phyloP scores from a whole-genome alignment of 1,140 invertebrate genomes.

The Trypoxylus dichotomus region DNA sequence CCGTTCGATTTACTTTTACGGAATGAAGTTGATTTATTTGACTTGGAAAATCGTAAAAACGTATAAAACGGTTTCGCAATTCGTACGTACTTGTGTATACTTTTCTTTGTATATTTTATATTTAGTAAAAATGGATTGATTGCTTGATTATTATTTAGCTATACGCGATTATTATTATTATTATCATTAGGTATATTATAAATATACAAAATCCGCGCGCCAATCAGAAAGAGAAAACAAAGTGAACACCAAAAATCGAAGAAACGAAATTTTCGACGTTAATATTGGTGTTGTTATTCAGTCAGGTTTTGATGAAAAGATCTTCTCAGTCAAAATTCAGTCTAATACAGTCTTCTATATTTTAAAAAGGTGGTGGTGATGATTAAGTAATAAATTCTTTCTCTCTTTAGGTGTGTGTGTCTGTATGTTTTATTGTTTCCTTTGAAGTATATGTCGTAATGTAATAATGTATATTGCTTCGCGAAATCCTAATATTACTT shows the following conservation, averaged over 20 bases:
- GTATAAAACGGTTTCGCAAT: constrained; percentile 11
- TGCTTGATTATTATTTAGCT: neutral
- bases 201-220: neutral
- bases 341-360: constrained; percentile 32
- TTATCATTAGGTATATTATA: constrained; percentile 12
- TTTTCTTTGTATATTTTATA: neutral
- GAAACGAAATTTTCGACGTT: constrained; percentile 21
- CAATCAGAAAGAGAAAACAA: constrained; percentile 20
- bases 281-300: constrained; percentile 30
- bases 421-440: neutral
- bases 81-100: neutral
- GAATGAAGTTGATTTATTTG: neutral
- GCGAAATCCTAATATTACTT: constrained; percentile 2
- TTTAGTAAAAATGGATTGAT: constrained; percentile 10
- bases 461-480: constrained; percentile 8
- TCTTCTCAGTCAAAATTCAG: constrained; percentile 30
- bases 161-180: neutral
- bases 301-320: constrained; percentile 15
- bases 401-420: neutral
- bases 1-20: neutral
- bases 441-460: neutral
- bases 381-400: neutral
- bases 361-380: constrained; percentile 9
- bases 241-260: constrained; percentile 25
- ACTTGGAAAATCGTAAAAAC: neutral